These are phyloP conservation scores for Pelecanoides urinatrix DNA, from an alignment of 2,113 vertebrate species.

Conservation along the genomic window DNA sequence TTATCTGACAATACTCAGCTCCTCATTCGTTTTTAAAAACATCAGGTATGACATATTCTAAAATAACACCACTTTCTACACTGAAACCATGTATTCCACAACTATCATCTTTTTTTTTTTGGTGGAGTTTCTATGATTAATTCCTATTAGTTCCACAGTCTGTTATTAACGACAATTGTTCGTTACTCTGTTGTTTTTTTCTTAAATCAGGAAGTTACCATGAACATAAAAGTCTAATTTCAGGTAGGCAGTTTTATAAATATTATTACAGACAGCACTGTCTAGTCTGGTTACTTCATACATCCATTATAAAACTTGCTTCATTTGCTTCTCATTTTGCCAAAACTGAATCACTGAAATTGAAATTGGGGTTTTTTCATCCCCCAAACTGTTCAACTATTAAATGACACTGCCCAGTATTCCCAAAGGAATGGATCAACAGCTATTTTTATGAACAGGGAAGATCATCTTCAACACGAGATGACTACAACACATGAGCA, in stretches of 20 bases:
- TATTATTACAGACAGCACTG: not conserved
- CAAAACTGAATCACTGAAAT: not conserved
- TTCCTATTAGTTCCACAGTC: not conserved
- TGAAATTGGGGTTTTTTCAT: not conserved
- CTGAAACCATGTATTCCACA: not conserved
- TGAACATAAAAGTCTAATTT: not conserved
- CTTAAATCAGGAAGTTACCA: not conserved
- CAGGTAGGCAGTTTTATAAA: not conserved
- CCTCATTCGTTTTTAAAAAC: not conserved
- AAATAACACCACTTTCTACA: not conserved
- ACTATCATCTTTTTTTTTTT: not conserved
- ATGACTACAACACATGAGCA: not conserved
- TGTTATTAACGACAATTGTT: not conserved
- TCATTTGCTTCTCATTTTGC: not conserved
- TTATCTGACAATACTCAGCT: not conserved
- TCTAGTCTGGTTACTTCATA: not conserved
- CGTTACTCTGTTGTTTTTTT: not conserved
- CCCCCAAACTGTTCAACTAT: not conserved
- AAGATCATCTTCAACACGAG: not conserved
- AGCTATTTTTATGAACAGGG: not conserved
- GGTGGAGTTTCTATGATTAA: not conserved
- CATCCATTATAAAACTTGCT: not conserved
- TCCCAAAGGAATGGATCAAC: not conserved
- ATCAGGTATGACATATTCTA: not conserved
- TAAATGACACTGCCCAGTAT: not conserved